Base-by-base conservation (phyloP, 2,888 invertebrate genomes). In the Proisotoma minuta region DNA sequence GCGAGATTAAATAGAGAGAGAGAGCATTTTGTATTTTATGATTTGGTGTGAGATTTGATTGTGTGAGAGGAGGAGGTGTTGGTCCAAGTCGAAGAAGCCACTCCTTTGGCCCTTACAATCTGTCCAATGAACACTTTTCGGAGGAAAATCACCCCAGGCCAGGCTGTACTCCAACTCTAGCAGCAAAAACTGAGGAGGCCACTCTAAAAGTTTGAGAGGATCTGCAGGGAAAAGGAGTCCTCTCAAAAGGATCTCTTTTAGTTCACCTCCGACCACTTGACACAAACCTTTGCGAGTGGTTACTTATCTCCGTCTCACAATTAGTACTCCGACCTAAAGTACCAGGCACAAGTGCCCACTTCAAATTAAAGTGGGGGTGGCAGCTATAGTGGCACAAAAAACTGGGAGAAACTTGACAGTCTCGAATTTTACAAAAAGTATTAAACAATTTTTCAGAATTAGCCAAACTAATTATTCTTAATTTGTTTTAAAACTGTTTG, bases 221-320 rank as follows among this genome's bases (percentile, higher is more conserved):
- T 47, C 47, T 15, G 5, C 5, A 18, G 20, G 5, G n/a, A 47
- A 47, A 47, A 47, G 47, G n/a, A 47, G 5, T 18, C 5, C 5
- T 8, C 47, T 20, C 34, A 10, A 8, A 34, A 34, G 34, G 34
- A 34, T 34, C 34, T 8, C 34, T 34, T 34, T 49, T 49, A 49
- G 49, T 49, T 22, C 3, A 20, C 18, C 49, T 49, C 23, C 5
- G 49, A 49, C 49, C 49, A 49, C 49, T 49, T 49, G 23, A 49
- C 49, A 49, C 15, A 4, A 49, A 15, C 47, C 10, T n/a, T 47
- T 5, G 5, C 47, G n/a, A 34, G 34, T 34, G 34, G 15, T 34
- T 15, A 8, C 15, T 15, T 34, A 8, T 34, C 34, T 34, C 34
- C 34, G n/a, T n/a, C n/a, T n/a, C 34, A 10, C 34, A 34, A 34